These are phyloP conservation scores for Ptiloglossa arizonensis DNA, from an alignment of 1,140 invertebrate species.

Conservation along the genomic window DNA sequence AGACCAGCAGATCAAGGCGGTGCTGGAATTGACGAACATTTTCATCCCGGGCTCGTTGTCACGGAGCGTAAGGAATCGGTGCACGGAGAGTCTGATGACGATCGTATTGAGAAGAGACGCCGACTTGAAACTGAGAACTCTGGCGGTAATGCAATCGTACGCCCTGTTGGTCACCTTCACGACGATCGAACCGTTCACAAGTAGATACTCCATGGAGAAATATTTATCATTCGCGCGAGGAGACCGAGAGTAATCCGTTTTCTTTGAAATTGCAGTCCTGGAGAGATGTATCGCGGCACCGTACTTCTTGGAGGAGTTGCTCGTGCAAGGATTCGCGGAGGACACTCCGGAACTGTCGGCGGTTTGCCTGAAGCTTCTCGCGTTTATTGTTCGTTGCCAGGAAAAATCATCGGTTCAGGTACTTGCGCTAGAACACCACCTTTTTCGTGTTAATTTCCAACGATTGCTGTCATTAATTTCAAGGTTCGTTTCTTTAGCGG, in stretches of 20 bases:
- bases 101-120: conserved; percentile 42
- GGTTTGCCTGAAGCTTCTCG: conserved; percentile 44
- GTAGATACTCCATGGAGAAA: conserved; percentile 19
- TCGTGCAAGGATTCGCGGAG: conserved; percentile 44
- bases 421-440: no score
- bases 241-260: not conserved
- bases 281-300: conserved; percentile 21
- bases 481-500: conserved; percentile 44
- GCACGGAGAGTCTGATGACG: conserved; percentile 35
- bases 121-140: conserved; percentile 39
- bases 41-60: conserved; percentile 27
- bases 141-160: conserved; percentile 49
- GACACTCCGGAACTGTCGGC: conserved; percentile 40
- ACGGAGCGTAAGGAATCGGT: conserved; percentile 26
- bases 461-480: no score
- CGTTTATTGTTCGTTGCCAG: conserved; percentile 55
- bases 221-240: not conserved
- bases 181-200: conserved; percentile 26
- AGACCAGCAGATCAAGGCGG: conserved; percentile 53
- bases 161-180: conserved; percentile 39
- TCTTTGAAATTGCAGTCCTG: conserved; percentile 49
- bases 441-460: no score
- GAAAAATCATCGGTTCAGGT: conserved; percentile 55
- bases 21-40: conserved; percentile 56
- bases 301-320: conserved; percentile 44